phyloP scores from a whole-genome alignment of 2,113 vertebrate species.

The Callaeas wilsoni region DNA sequence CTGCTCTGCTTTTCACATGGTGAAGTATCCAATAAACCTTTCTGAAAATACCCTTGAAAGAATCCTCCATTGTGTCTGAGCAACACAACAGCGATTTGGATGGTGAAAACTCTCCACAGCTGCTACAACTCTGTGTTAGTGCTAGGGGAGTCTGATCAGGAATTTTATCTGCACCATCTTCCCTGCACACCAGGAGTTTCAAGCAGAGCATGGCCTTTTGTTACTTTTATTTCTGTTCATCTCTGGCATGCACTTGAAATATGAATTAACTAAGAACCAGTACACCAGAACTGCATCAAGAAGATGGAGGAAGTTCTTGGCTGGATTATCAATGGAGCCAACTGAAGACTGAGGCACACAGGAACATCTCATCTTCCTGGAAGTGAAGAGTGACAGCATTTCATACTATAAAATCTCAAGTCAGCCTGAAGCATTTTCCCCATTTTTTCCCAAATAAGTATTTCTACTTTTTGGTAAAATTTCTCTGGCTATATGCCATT shows the following conservation, averaged over 20 bases:
- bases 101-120: neutral
- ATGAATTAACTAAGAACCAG: neutral
- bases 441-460: neutral
- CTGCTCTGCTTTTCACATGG: neutral
- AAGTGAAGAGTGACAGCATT: neutral
- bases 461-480: neutral
- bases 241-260: neutral
- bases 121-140: accelerated
- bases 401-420: neutral
- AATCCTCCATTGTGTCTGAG: neutral
- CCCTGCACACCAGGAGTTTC: accelerated
- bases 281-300: neutral
- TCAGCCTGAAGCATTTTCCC: neutral
- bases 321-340: neutral
- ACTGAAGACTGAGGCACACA: neutral
- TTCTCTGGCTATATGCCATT: neutral
- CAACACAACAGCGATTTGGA: neutral
- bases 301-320: neutral
- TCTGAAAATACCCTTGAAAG: neutral
- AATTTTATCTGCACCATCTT: neutral
- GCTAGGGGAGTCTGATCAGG: neutral
- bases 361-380: neutral
- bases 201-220: neutral
- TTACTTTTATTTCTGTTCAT: neutral
- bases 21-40: neutral